These are phyloP conservation scores for Dryomyza anilis DNA, from an alignment of 2,888 invertebrate species.

Conservation along the genomic window DNA sequence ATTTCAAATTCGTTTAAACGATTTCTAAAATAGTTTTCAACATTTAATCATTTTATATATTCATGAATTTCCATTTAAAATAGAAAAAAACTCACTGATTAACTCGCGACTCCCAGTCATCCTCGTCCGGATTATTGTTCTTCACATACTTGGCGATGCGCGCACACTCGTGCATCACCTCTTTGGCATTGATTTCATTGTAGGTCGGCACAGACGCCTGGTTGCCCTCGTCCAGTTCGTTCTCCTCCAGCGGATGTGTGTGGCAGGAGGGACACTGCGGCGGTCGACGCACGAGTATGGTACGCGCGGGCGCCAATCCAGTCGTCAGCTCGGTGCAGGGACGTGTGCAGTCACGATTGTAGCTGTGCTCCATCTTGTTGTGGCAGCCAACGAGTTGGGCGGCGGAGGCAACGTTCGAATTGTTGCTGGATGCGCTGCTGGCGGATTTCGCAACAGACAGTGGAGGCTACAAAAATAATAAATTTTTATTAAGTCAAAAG, in stretches of 20 bases:
- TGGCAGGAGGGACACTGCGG: slow-evolving; percentile 60
- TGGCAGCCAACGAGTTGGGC: too few relatives aligned
- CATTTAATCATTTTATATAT: too few relatives aligned
- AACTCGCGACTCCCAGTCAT: slow-evolving; percentile 74
- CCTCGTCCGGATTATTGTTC: slow-evolving; percentile 63
- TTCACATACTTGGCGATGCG: slow-evolving; percentile 68
- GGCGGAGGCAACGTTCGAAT: neutral
- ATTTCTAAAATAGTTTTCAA: too few relatives aligned
- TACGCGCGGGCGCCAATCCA: slow-evolving; percentile 52
- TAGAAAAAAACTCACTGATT: slow-evolving; percentile 66
- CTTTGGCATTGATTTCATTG: slow-evolving; percentile 67
- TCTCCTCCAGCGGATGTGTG: slow-evolving; percentile 55
- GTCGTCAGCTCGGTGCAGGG: slow-evolving; percentile 48
- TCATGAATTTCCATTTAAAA: neutral
- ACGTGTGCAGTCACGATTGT: slow-evolving; percentile 69
- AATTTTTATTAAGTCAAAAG: neutral
- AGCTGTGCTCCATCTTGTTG: slow-evolving; percentile 71
- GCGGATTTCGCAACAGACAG: neutral
- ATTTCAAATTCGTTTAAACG: neutral
- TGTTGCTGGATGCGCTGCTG: neutral
- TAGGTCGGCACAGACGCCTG: slow-evolving; percentile 63
- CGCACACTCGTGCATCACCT: slow-evolving; percentile 75
- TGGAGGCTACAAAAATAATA: neutral
- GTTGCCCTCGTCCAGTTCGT: slow-evolving; percentile 63
- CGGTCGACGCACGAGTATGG: slow-evolving; percentile 55